Evolutionary conservation across 2,888 invertebrate genomes (phyloP), one percentile per base, ranked within the genome.

Genomic region (Nomada goodeniana): DNA sequence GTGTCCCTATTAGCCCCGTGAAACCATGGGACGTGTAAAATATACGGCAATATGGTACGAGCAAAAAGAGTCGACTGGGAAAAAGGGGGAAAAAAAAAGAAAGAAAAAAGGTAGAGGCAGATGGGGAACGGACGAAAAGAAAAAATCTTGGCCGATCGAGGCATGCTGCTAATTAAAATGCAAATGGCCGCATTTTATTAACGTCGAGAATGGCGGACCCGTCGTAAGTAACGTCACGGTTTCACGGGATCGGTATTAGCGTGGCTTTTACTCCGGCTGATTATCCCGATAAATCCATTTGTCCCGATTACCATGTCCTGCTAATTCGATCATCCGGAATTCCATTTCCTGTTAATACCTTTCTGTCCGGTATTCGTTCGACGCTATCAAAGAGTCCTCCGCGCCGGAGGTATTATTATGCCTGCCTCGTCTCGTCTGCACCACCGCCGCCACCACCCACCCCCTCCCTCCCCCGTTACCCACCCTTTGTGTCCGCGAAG

Each of bases 271-370:
- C 59, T 70, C 59, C 23, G 57, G 11, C 78, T 83, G 65, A 83
- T 83, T 82, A 83, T 55, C 52, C 57, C 47, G 78, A 83, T 78
- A 82, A 78, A 75, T 82, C 83, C 82, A 83, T 83, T 82, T 83
- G 73, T 83, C 82, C 74, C 83, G 78, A 75, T 82, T 83, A 82
- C 78, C 82, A 55, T 75, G 82, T 68, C 70, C 82, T 60, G 78
- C 71, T 83, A 82, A 83, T 83, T 82, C 74, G 47, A 83, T 82
- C 78, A 73, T 20, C 47, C 71, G 60, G 82, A 82, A 83, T 83
- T 83, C 82, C 75, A 84, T 84, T 76, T 73, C 79, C 75, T 70
- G 67, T 73, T 83, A 83, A 83, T 80, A 52, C 76, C 79, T 79
- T 81, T 69, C 71, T 23, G 68, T 57, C 50, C 36, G 18, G 67